These are phyloP conservation scores for Cataglyphis hispanica DNA, from an alignment of 1,140 invertebrate species.

Conservation along the genomic window DNA sequence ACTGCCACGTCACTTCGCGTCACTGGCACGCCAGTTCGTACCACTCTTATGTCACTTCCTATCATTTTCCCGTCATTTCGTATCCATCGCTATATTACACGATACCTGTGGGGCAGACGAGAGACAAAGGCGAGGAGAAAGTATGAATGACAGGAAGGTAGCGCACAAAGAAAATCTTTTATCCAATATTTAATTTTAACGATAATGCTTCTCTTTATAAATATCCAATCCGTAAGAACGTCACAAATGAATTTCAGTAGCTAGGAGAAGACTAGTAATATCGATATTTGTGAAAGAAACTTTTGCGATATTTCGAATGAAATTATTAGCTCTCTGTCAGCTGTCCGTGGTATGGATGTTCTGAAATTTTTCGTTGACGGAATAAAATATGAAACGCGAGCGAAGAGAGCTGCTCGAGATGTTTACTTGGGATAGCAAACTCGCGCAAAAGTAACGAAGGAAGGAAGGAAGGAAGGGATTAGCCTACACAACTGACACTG, in stretches of 20 bases:
- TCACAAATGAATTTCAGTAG: constrained; percentile 21
- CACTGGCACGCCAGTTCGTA: constrained; percentile 47
- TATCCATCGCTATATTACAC: constrained; percentile 42
- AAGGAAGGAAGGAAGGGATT: constrained; percentile 27
- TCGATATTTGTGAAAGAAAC: background rate
- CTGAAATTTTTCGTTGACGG: constrained; percentile 13
- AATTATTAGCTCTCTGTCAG: constrained; percentile 19
- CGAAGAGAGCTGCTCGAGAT: constrained; percentile 21
- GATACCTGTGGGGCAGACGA: constrained; percentile 2
- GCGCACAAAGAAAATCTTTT: constrained; percentile 23
- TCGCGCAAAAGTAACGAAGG: constrained; percentile 32
- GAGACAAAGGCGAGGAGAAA: background rate
- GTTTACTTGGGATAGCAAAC: constrained; percentile 49
- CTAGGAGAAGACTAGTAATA: too few relatives aligned
- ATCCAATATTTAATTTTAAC: constrained; percentile 15
- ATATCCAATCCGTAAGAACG: background rate
- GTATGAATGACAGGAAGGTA: background rate
- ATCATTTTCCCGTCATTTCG: constrained; percentile 54
- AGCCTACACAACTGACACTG: constrained; percentile 26
- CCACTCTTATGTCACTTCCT: constrained; percentile 58
- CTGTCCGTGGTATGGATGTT: background rate
- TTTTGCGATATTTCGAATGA: too few relatives aligned
- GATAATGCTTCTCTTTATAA: constrained; percentile 15
- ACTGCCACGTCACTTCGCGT: constrained; percentile 47
- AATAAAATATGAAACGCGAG: background rate